A percentile compares a stretch with the other conserved stretches of the same genome.
These are phyloP conservation scores for Mus minutoides DNA, from an alignment of 2,797 vertebrate species.

Conservation along the genomic window DNA sequence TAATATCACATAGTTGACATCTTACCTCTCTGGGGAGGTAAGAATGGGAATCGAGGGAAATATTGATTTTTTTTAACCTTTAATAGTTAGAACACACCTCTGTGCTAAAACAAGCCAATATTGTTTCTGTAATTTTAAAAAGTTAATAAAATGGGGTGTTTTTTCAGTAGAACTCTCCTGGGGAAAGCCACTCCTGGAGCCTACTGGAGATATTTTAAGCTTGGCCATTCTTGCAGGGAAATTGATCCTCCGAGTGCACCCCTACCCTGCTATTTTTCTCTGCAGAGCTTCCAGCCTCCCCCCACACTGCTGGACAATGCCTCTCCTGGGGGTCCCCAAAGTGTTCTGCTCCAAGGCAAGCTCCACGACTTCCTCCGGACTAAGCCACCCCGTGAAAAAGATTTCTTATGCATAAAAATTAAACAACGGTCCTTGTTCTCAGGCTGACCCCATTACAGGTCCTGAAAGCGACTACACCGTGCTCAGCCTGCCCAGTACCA, in stretches of 20 bases:
- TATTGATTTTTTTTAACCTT: slow-evolving; percentile 37
- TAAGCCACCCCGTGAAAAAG: neutral
- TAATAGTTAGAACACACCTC: slow-evolving; percentile 52
- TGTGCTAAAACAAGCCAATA: slow-evolving; percentile 15
- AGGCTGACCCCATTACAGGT: neutral
- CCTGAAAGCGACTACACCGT: neutral
- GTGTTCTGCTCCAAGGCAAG: neutral
- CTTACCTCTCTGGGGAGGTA: neutral
- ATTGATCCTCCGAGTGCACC: neutral
- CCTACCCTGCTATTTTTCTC: neutral
- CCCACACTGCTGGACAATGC: neutral
- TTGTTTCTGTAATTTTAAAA: slow-evolving; percentile 69
- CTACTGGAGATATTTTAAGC: neutral
- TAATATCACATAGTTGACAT: neutral
- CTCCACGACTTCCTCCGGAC: neutral
- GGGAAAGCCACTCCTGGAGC: neutral
- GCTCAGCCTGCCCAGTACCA: fast-evolving
- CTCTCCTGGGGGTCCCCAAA: neutral
- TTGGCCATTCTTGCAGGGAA: neutral
- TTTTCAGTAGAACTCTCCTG: neutral
- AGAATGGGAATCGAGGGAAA: neutral
- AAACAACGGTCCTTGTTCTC: neutral
- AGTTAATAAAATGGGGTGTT: neutral
- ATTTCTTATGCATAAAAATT: neutral
- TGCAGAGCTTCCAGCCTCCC: too few relatives aligned